Percentiles rank a stretch among this genome's conserved stretches.
These are phyloP conservation scores for Drosophila limbata DNA, from an alignment of 2,888 invertebrate species.

Conservation along the genomic window DNA sequence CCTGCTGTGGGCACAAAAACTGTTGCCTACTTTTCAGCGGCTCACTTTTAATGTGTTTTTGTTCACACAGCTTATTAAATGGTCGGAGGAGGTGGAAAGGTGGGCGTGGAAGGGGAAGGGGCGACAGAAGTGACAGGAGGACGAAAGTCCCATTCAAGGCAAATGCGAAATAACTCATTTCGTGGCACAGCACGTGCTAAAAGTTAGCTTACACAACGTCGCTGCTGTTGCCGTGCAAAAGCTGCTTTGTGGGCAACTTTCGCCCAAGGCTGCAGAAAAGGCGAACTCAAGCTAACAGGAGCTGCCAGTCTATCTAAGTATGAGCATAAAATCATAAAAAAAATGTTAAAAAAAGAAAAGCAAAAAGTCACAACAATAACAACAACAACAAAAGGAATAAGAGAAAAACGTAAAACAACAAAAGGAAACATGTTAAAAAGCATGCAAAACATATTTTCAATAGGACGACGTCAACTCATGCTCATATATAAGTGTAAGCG, in stretches of 20 bases:
- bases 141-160: conserved; percentile 45
- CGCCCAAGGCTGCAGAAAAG: conserved; percentile 53
- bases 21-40: conserved; percentile 59
- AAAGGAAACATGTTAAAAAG: conserved; percentile 53
- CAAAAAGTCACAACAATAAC: background rate
- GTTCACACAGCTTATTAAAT: conserved; percentile 39
- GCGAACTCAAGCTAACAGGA: conserved; percentile 50
- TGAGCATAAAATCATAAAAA: conserved; percentile 22
- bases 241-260: conserved; percentile 65
- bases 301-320: conserved; percentile 41
- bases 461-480: conserved; percentile 30
- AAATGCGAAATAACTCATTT: conserved; percentile 67
- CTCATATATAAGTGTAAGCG: conserved; percentile 10
- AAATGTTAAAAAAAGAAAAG: background rate
- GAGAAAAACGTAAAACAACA: conserved; percentile 22
- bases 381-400: conserved; percentile 4
- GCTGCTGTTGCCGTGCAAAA: conserved; percentile 38
- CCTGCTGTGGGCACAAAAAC: conserved; percentile 31
- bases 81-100: background rate
- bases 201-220: conserved; percentile 42
- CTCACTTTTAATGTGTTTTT: conserved; percentile 35
- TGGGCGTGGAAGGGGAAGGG: background rate
- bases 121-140: background rate
- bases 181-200: conserved; percentile 67
- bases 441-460: conserved; percentile 61